Evolutionary conservation across 2,888 invertebrate genomes (phyloP).

Genomic region (Euzetes globulus): DNA sequence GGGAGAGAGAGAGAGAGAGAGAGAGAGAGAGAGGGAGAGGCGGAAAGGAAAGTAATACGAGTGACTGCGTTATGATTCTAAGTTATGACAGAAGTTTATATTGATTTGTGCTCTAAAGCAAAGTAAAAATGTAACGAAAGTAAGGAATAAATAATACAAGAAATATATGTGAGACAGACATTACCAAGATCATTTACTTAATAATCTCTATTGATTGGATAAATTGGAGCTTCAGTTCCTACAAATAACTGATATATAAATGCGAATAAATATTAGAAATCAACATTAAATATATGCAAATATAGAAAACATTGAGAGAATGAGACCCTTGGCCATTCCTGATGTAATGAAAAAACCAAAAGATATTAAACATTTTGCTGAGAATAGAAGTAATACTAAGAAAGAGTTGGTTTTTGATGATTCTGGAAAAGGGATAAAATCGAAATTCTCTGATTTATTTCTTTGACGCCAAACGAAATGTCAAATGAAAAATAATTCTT

Average conservation of each 20-base stretch:
- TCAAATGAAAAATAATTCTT: neutral
- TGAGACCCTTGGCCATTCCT: too few species aligned
- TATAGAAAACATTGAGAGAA: too few species aligned
- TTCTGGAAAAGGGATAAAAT: neutral
- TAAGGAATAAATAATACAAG: neutral
- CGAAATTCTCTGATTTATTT: slow-evolving; percentile 2
- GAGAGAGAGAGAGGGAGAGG: slow-evolving; percentile 19
- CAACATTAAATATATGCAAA: neutral
- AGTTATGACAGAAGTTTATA: slow-evolving; percentile 22
- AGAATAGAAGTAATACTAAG: neutral
- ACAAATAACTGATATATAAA: neutral
- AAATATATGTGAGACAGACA: too few species aligned
- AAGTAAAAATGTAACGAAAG: neutral
- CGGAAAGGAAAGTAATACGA: neutral
- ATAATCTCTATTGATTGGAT: too few species aligned
- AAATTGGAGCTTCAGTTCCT: too few species aligned
- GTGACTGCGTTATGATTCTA: neutral
- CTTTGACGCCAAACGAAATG: neutral
- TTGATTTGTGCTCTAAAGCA: slow-evolving; percentile 16
- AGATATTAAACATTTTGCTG: too few species aligned
- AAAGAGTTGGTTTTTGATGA: neutral
- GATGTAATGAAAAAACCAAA: too few species aligned
- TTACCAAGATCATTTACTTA: too few species aligned
- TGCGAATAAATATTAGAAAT: neutral
- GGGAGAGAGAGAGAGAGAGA: slow-evolving; percentile 7